Conservation (phyloP, 2,797 vertebrate genomes). For the Thunnus albacares region DNA sequence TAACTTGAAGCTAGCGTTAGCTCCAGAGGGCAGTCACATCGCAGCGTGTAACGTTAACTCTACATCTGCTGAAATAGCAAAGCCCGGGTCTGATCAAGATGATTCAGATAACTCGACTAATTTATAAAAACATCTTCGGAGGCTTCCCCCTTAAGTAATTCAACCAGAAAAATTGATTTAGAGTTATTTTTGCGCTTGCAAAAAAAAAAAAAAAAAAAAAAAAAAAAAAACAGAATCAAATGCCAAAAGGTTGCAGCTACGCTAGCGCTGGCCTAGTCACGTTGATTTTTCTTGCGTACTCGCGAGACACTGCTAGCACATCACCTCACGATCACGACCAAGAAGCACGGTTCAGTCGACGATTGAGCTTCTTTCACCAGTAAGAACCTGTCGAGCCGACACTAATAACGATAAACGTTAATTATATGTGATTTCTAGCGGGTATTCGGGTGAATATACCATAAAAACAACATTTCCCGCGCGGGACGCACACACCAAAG, state of each 20-base stretch:
- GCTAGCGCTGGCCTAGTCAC: slow-evolving; percentile 81
- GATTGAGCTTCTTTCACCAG: not conserved
- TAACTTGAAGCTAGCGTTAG: slow-evolving; percentile 44
- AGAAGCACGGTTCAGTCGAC: slow-evolving; percentile 75
- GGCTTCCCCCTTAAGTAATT: rapidly evolving
- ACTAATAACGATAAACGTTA: rapidly evolving
- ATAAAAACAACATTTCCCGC: slow-evolving; percentile 76
- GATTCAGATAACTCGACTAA: rapidly evolving
- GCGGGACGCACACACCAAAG: slow-evolving; percentile 69
- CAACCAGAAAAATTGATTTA: rapidly evolving
- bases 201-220: slow-evolving; percentile 10
- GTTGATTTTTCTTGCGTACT: slow-evolving; percentile 77
- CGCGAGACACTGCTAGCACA: slow-evolving; percentile 73
- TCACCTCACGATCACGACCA: slow-evolving; percentile 58
- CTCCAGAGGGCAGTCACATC: slow-evolving; percentile 47
- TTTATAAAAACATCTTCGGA: rapidly evolving
- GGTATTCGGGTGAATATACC: not conserved
- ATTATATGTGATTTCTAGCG: not conserved
- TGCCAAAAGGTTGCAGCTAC: slow-evolving; percentile 63
- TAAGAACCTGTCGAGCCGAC: not conserved
- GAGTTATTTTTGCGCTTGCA: not conserved
- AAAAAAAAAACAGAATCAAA: slow-evolving; percentile 29
- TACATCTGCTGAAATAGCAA: slow-evolving; percentile 1
- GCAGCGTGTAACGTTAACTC: slow-evolving; percentile 48
- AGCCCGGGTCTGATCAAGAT: rapidly evolving